Conservation (phyloP, 1,140 invertebrate species). For the Drosophila subpulchrella region DNA sequence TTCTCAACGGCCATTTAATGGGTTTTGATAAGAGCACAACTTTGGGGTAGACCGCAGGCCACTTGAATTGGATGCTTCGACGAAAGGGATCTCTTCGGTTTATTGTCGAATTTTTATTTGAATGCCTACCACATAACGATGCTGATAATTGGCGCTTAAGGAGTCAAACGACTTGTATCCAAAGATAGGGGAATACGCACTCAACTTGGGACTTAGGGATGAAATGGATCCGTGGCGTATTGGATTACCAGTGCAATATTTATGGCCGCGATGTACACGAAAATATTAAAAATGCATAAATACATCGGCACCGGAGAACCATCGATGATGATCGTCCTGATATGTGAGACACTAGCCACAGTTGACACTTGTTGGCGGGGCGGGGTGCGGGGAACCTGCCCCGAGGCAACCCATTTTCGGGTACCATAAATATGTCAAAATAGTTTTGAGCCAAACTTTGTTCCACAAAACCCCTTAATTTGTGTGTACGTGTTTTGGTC, state of each 20-base stretch:
- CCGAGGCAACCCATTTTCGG: constrained; percentile 45
- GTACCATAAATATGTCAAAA: constrained; percentile 76
- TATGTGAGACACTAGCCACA: constrained; percentile 62
- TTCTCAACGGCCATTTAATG: constrained; percentile 45
- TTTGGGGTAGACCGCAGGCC: constrained; percentile 39
- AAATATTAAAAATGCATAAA: constrained; percentile 81
- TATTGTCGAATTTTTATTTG: constrained; percentile 47
- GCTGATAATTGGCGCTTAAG: constrained; percentile 63
- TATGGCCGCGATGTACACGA: constrained; percentile 28
- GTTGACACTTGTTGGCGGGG: constrained; percentile 58
- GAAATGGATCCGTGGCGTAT: constrained; percentile 46
- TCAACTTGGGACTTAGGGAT: constrained; percentile 7
- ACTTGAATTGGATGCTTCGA: constrained; percentile 52
- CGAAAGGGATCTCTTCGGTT: constrained; percentile 9
- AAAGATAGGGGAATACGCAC: constrained; percentile 19
- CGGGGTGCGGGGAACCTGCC: constrained; percentile 1
- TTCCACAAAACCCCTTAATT: constrained; percentile 5
- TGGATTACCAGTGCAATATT: constrained; percentile 52
- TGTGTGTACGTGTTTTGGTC: constrained; percentile 37
- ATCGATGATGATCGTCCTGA: constrained; percentile 37
- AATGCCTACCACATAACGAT: constrained; percentile 73
- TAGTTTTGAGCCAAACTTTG: constrained; percentile 56
- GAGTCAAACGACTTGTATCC: constrained; percentile 37
- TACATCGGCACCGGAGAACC: constrained; percentile 51
- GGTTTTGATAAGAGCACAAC: constrained; percentile 50